Evolutionary conservation across 2,888 invertebrate species (phyloP).

Genomic region (Ypsolopha scabrella): DNA sequence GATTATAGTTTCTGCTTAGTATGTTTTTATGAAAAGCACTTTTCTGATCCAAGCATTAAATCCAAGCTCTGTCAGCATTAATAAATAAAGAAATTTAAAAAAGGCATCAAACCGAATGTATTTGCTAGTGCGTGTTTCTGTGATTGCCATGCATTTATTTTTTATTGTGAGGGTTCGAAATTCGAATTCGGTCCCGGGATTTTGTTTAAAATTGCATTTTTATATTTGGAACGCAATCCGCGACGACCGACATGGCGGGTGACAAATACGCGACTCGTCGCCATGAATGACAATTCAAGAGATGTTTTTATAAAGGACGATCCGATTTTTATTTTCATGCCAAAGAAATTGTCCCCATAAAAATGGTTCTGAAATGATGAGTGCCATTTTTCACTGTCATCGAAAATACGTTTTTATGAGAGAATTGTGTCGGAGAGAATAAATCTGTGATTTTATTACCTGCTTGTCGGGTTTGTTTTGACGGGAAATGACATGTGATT

Average conservation of each 20-base stretch:
- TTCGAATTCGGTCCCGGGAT: constrained; percentile 27
- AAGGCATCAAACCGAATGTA: neutral
- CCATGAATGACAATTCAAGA: constrained; percentile 70
- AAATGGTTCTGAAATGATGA: constrained; percentile 66
- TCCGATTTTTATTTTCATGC: constrained; percentile 63
- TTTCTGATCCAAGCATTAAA: too few species aligned
- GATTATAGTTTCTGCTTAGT: constrained; percentile 13
- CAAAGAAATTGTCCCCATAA: constrained; percentile 67
- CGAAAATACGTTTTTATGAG: constrained; percentile 51
- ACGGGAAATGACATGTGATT: too few species aligned
- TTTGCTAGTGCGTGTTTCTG: neutral
- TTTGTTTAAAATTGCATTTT: constrained; percentile 70
- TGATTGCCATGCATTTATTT: constrained; percentile 50
- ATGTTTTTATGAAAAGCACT: too few species aligned
- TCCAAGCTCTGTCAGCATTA: too few species aligned
- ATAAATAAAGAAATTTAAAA: neutral
- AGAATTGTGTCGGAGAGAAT: constrained; percentile 51
- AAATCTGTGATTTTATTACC: constrained; percentile 13
- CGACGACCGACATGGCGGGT: constrained; percentile 46
- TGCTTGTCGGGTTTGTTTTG: neutral
- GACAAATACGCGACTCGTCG: constrained; percentile 66
- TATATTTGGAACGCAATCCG: constrained; percentile 66
- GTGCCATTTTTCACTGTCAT: constrained; percentile 63
- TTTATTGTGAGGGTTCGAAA: constrained; percentile 60
- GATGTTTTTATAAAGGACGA: constrained; percentile 67